Evolutionary conservation across 2,113 vertebrate species (phyloP).

Genomic region (Cepphus grylle): DNA sequence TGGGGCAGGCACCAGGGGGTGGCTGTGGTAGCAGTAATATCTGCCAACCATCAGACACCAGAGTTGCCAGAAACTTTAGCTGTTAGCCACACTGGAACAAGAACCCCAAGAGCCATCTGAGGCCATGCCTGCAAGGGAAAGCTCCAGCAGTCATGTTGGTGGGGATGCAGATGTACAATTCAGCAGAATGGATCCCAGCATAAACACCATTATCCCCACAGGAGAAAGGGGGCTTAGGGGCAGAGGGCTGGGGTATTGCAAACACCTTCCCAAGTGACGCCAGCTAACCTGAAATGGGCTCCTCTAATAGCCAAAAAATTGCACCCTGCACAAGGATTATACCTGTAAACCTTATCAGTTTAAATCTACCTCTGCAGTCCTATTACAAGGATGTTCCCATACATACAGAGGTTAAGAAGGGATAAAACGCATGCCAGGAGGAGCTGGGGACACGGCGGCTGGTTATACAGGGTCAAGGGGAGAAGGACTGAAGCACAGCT

Average conservation of each 20-base stretch:
- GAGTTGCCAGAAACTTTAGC: not conserved
- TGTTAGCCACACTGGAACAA: not conserved
- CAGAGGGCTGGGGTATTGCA: not conserved
- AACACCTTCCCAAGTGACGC: not conserved
- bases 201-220: not conserved
- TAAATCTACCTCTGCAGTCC: not conserved
- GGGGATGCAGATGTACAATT: not conserved
- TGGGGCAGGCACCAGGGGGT: not conserved
- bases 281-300: not conserved
- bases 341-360: not conserved
- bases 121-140: not conserved
- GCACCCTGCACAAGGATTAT: not conserved
- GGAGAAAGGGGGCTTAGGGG: not conserved
- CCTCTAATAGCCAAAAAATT: not conserved
- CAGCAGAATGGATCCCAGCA: not conserved
- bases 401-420: not conserved
- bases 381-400: not conserved
- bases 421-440: not conserved
- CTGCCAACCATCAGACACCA: not conserved
- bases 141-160: not conserved
- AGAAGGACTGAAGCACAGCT: constrained; percentile 31
- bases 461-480: not conserved
- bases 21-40: not conserved
- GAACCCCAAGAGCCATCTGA: not conserved
- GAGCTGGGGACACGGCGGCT: not conserved